Conservation (phyloP, 2,113 vertebrate genomes). For the Actenoides hombroni region DNA sequence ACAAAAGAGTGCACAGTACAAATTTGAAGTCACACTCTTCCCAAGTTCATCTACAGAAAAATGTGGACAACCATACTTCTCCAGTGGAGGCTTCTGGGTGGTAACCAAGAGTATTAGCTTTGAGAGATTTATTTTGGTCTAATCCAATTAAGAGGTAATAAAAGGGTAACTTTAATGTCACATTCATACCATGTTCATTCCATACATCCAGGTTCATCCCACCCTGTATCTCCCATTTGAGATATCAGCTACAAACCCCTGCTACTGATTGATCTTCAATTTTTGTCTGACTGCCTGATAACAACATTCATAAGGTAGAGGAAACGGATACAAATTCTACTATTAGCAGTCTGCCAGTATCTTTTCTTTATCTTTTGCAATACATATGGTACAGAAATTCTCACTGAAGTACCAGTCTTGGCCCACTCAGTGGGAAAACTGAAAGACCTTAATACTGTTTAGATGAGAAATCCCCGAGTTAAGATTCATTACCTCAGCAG, state of each 20-base stretch:
- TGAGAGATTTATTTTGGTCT: neutral
- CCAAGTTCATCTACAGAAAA: neutral
- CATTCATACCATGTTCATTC: neutral
- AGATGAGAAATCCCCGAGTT: neutral
- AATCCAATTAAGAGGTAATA: neutral
- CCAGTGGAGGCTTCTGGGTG: neutral
- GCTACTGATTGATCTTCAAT: neutral
- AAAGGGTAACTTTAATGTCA: neutral
- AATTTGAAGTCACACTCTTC: neutral
- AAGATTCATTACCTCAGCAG: neutral
- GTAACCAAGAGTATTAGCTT: neutral
- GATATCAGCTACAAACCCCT: neutral
- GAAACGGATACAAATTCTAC: neutral
- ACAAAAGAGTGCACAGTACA: neutral
- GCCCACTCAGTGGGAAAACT: neutral
- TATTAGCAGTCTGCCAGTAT: neutral
- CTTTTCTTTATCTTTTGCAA: neutral
- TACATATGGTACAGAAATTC: neutral
- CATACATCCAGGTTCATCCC: neutral
- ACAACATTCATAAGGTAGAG: neutral
- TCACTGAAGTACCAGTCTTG: neutral
- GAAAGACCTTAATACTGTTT: neutral
- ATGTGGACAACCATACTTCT: neutral
- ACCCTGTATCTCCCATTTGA: neutral
- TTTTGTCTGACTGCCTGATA: neutral